phyloP scores from a whole-genome alignment of 2,888 invertebrate species.

The Exocentrus adspersus region DNA sequence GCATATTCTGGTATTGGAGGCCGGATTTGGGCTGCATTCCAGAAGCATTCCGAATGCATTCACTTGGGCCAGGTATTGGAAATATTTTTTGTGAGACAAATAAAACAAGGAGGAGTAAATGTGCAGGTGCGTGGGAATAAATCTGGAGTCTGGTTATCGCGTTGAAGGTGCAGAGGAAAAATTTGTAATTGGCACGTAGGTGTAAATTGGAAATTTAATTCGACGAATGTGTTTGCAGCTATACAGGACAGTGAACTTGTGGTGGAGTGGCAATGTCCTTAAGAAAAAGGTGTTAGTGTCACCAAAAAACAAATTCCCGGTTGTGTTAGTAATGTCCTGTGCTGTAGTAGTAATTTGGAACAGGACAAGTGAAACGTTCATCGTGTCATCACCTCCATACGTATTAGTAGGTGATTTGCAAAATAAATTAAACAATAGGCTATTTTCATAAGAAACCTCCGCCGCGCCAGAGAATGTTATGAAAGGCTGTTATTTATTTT shows the following conservation, averaged over 20 bases:
- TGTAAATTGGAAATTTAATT: too few relatives aligned
- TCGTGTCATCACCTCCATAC: neutral
- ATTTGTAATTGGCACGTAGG: too few relatives aligned
- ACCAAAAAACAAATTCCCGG: too few relatives aligned
- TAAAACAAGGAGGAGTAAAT: too few relatives aligned
- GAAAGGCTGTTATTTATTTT: neutral
- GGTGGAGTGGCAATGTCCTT: too few relatives aligned
- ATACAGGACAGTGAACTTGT: too few relatives aligned
- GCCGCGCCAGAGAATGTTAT: neutral
- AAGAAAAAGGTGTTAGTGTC: too few relatives aligned
- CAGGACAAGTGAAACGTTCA: neutral
- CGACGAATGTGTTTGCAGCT: too few relatives aligned
- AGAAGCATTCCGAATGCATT: neutral
- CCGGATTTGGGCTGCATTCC: neutral
- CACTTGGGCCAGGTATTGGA: neutral
- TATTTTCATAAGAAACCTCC: neutral
- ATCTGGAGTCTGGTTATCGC: too few relatives aligned
- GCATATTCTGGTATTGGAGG: neutral
- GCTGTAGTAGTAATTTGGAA: neutral
- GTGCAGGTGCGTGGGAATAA: too few relatives aligned
- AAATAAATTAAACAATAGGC: neutral
- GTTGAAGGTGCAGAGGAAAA: too few relatives aligned
- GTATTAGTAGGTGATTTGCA: neutral
- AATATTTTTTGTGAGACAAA: neutral
- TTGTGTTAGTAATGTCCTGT: too few relatives aligned